Evolutionary conservation across 2,888 invertebrate species (phyloP), one percentile per base, ranked within the genome.

Genomic region (Gryllus longicercus): DNA sequence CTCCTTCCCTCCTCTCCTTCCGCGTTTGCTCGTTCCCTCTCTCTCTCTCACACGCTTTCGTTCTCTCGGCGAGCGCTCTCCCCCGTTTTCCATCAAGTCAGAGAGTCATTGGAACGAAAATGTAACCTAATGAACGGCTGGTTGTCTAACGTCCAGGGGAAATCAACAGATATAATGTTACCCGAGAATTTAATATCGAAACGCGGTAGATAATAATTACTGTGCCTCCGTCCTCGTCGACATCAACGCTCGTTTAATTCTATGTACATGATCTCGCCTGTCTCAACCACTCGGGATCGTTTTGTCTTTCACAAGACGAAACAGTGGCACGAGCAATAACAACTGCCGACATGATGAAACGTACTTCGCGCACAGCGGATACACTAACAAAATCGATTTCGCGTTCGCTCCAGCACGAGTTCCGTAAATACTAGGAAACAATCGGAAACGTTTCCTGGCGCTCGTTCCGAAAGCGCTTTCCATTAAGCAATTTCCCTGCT

Each of bases 41-140:
- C 75, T 16, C 25, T 79, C 78, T 78, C 78, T n/a, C 75, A 75
- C 50, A 11, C 38, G n/a, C 78, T 78, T 74, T 49, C 78, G 38
- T 74, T 78, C 63, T 63, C 63, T 14, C 63, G 16, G n/a, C 63
- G 14, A 49, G 23, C 51, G 51, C n/a, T 78, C 12, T 21, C 78
- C 23, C n/a, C 75, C 79, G 51, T 76, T 76, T 79, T 76, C 77
- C 63, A 23, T 14, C 51, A 51, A 21, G 76, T 76, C 79, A 51
- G 50, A 63, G 79, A 76, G 76, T 51, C 63, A 51, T 23, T 38
- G 63, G 63, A 14, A 63, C 51, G 38, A 38, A 51, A 74, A 21
- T 79, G 79, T 79, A 79, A 79, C 79, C 79, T 75, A 79, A 79
- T 79, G 76, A 79, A 79, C 76, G 50, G 76, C 75, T 79, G 75